These are phyloP conservation scores for Tapera naevia DNA, from an alignment of 2,797 vertebrate genomes.

Conservation along the genomic window DNA sequence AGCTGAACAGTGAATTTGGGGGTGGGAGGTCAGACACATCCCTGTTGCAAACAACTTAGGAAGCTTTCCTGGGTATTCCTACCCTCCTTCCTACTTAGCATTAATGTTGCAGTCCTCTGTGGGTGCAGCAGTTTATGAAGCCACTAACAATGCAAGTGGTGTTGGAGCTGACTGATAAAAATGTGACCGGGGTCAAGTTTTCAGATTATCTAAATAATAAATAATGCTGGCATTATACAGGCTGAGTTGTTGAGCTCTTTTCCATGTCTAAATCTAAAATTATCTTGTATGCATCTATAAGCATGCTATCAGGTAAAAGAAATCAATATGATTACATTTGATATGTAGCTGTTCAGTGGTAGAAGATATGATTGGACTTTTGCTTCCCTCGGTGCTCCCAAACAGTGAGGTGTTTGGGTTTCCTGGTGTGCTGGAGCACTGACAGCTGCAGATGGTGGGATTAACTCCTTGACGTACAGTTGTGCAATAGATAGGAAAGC, in stretches of 20 bases:
- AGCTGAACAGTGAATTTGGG: not conserved
- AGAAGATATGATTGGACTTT: not conserved
- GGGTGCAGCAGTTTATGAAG: not conserved
- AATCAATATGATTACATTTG: not conserved
- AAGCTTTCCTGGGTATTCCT: not conserved
- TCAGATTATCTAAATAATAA: not conserved
- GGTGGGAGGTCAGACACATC: not conserved
- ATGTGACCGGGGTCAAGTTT: fast-evolving
- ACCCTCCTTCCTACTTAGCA: not conserved
- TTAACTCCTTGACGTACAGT: conserved; percentile 49
- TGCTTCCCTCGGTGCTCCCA: not conserved
- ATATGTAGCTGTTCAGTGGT: not conserved
- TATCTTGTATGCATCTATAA: not conserved
- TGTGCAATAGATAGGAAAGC: conserved; percentile 38
- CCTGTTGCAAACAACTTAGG: not conserved
- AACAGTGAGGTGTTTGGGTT: not conserved
- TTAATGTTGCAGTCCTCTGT: not conserved
- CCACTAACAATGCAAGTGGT: not conserved
- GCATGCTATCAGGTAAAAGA: not conserved
- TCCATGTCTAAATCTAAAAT: not conserved
- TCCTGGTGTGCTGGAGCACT: not conserved
- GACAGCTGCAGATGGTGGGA: conserved; percentile 55
- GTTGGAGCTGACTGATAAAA: not conserved
- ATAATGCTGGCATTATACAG: not conserved
- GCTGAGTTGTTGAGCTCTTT: not conserved